These are phyloP conservation scores for Rhinopomastus cyanomelas DNA, from an alignment of 2,113 vertebrate genomes.

Conservation along the genomic window DNA sequence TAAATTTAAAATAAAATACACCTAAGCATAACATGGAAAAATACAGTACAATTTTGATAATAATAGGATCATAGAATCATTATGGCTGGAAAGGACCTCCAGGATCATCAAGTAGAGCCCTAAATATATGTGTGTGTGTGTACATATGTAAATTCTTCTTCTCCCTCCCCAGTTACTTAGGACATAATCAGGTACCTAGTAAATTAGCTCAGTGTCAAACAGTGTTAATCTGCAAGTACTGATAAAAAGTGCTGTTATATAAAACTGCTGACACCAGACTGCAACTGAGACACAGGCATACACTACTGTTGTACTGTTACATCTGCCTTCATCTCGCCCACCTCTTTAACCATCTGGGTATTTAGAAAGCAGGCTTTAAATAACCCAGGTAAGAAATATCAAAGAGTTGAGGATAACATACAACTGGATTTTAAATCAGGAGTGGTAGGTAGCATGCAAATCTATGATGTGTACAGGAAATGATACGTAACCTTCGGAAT, in stretches of 20 bases:
- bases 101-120: no score
- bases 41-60: neutral
- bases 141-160: neutral
- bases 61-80: no score
- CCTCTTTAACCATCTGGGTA: neutral
- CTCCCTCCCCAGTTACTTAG: neutral
- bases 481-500: neutral
- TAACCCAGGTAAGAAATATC: neutral
- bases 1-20: neutral
- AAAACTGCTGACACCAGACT: neutral
- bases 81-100: no score
- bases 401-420: neutral
- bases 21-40: neutral
- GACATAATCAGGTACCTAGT: neutral
- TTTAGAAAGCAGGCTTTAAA: neutral
- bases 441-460: neutral
- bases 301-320: neutral
- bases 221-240: neutral
- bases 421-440: neutral
- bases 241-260: neutral
- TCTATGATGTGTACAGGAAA: neutral
- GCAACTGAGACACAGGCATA: neutral
- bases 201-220: neutral
- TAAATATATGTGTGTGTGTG: neutral
- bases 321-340: neutral